Base-by-base conservation (phyloP, 2,797 vertebrate genomes). In the Chaunax sp. region DNA sequence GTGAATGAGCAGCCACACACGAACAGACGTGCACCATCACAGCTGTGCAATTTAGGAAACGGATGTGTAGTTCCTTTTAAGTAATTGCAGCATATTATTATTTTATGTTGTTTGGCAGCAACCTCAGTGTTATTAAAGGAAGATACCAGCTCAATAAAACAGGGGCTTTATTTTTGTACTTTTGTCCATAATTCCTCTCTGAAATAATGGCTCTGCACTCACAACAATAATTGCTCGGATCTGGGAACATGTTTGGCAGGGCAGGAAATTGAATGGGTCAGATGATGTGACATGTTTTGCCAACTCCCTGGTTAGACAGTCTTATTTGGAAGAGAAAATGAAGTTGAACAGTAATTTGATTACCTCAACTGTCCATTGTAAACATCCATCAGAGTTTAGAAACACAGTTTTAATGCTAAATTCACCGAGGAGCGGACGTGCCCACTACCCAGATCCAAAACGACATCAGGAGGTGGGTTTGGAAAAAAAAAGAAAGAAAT, bases 101-200 rank as follows among this genome's bases (percentile, higher is more conserved):
- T 93, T 90, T 79, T 72, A 87, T 87, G 68, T 78, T 83, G 84
- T 72, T 86, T 82, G 80, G 80, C 84, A 88, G 87, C 41, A 87
- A 44, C 45, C 52, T 61, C 51, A 55, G 8, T 22, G 59, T 72
- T 80, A 69, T 56, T 69, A 52, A 44, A 62, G 25, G 38, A 22
- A 47, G 75, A 47, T 46, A 64, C 40, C 33, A 49, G 33, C 33
- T 67, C 44, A 16, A 63, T 67, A 23, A 62, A 68, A 28, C 12
- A 0, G 0, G 3, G 20, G 33, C 47, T 19, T 37, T 25, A 44
- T 59, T 72, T 68, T 60, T 1, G 0, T 12, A 20, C 16, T 13
- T 59, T 19, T 30, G 20, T 33, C 51, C 37, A 25, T 52, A 18
- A 30, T 15, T 78, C 28, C n/a, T 55, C 16, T 19, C 20, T 35